Evolutionary conservation across 2,888 invertebrate species (phyloP).

Genomic region (Caenorhabditis angaria): DNA sequence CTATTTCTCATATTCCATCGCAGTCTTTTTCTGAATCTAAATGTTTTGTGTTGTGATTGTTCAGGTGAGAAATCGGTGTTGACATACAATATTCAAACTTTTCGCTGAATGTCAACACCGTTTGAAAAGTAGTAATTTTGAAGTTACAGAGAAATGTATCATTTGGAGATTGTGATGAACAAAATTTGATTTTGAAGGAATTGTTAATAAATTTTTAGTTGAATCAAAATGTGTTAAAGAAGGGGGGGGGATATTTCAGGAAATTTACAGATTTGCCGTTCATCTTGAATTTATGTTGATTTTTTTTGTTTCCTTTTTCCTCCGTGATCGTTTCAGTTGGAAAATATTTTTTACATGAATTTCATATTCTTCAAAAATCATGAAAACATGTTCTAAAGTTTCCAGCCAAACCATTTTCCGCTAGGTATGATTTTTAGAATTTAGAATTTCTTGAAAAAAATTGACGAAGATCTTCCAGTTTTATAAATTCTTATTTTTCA

Average conservation of each 20-base stretch:
- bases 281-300: slow-evolving; percentile 6
- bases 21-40: neutral
- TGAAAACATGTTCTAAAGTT: too few species aligned
- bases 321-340: slow-evolving; percentile 6
- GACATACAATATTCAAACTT: too few species aligned
- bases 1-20: neutral
- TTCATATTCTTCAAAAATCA: too few species aligned
- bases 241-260: neutral
- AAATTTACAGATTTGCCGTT: neutral
- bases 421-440: too few species aligned
- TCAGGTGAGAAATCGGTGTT: neutral
- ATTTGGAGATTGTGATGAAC: neutral
- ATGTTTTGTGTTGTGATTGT: neutral
- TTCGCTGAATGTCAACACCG: neutral
- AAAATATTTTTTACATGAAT: too few species aligned
- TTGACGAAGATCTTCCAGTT: too few species aligned
- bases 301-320: slow-evolving; percentile 16
- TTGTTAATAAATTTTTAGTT: too few species aligned
- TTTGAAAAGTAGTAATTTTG: neutral
- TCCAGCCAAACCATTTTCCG: too few species aligned
- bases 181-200: neutral
- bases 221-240: too few species aligned
- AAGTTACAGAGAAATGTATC: slow-evolving; percentile 1
- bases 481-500: too few species aligned
- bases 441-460: too few species aligned